A percentile compares a stretch with the other conserved stretches of the same genome.
Evolutionary conservation across 2,797 vertebrate genomes (phyloP).

Genomic region (Pelobates cultripes): DNA sequence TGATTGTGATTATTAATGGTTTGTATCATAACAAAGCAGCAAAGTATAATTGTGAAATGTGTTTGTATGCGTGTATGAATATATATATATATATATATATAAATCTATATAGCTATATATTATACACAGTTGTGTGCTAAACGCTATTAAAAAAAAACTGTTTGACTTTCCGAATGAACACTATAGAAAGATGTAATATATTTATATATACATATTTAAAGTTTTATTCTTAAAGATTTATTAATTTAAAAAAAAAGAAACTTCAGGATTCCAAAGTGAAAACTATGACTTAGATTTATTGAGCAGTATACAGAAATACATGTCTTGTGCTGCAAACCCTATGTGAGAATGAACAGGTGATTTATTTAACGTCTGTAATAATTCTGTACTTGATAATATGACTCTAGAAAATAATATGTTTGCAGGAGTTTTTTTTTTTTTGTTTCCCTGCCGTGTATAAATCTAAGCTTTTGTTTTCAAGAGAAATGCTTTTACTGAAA

Average conservation of each 20-base stretch:
- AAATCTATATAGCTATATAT: neutral
- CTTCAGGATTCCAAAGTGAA: constrained; percentile 21
- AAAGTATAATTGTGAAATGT: constrained; percentile 18
- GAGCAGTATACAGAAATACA: neutral
- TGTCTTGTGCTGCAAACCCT: neutral
- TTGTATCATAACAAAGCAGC: constrained; percentile 22
- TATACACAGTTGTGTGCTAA: constrained; percentile 4
- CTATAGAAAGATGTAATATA: constrained; percentile 28
- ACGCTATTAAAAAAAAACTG: constrained; percentile 5
- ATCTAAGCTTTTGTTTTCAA: constrained; percentile 47
- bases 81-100: constrained; percentile 5
- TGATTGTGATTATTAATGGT: constrained; percentile 1
- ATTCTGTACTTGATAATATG: neutral
- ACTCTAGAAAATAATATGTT: neutral
- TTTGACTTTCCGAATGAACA: constrained; percentile 2
- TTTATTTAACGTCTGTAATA: constrained; percentile 11
- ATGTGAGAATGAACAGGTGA: neutral
- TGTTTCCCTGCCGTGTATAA: constrained; percentile 8
- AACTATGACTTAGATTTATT: neutral
- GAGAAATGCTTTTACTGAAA: constrained; percentile 56
- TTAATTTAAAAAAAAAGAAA: constrained; percentile 8
- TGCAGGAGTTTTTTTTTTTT: neutral
- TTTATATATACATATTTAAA: constrained; percentile 33
- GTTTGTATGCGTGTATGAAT: constrained; percentile 7
- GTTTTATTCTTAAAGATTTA: constrained; percentile 19